phyloP scores from a whole-genome alignment of 1,140 invertebrate species.

The Cryptotermes secundus region DNA sequence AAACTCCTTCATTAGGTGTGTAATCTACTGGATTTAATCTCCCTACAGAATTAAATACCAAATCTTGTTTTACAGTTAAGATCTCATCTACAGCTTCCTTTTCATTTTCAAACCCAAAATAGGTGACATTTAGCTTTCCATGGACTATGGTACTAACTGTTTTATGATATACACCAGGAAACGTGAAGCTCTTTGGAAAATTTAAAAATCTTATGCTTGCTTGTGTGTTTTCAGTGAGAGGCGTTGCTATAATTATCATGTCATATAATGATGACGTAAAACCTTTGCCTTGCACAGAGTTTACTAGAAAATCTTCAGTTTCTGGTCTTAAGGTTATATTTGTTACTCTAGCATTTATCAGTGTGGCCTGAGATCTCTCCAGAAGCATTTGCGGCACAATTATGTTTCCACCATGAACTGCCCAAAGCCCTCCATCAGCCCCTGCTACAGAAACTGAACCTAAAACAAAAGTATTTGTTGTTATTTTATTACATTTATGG shows the following conservation, averaged over 20 bases:
- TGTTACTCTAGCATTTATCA: constrained; percentile 47
- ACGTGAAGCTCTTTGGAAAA: constrained; percentile 42
- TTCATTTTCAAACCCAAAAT: constrained; percentile 48
- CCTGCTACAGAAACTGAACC: constrained; percentile 59
- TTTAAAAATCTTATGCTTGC: constrained; percentile 44
- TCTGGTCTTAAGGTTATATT: constrained; percentile 38
- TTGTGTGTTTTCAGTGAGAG: constrained; percentile 51
- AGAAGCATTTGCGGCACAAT: constrained; percentile 52
- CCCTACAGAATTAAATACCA: constrained; percentile 48
- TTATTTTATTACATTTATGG: neutral
- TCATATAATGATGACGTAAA: constrained; percentile 50
- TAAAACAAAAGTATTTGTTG: constrained; percentile 36
- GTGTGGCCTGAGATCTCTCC: constrained; percentile 47
- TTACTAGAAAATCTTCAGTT: constrained; percentile 29
- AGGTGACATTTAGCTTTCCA: constrained; percentile 51
- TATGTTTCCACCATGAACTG: constrained; percentile 64
- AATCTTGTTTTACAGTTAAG: constrained; percentile 53
- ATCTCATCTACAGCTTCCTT: constrained; percentile 48
- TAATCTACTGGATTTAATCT: constrained; percentile 48
- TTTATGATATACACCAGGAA: constrained; percentile 53
- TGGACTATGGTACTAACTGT: constrained; percentile 60
- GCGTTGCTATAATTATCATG: constrained; percentile 60
- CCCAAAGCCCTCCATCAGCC: constrained; percentile 56
- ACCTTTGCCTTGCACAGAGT: neutral
- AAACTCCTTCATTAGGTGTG: constrained; percentile 37